Base-by-base conservation (phyloP, 2,113 vertebrate species). In the Carlito syrichta region DNA sequence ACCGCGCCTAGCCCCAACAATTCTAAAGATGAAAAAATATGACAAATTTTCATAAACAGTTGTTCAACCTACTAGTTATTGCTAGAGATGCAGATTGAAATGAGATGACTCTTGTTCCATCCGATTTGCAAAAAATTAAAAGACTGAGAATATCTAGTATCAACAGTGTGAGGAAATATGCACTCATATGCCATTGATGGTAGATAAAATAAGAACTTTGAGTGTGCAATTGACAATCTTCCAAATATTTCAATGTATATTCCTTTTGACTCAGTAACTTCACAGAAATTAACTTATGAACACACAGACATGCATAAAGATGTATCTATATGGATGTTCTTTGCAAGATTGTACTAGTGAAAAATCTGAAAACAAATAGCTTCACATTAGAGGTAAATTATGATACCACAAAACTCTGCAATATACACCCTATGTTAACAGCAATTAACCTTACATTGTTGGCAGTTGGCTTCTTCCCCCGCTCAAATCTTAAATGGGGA, bases 1-100 rank as follows among this genome's bases (percentile, higher is more conserved):
- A 66, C 14, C 14, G 6, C 3, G 3, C 63, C 63, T 32, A 35
- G 35, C 63, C 63, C 35, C 76, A 38, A 32, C 2, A 86, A 58
- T 96, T 82, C 35, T 68, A 93, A 85, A 93, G 32, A 90, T 79
- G 30, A 96, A 90, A 79, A 92, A 66, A 81, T 38, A 32, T 63
- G n/a, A 81, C 79, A 17, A 73, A 54, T 54, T 73, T 45, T 86
- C n/a, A 62, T 50, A 76, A 69, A 79, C 43, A 91, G 11, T 30
- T 91, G 25, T 86, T 71, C 2, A 86, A 54, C 52, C n/a, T 93
- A 86, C 45, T 71, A 93, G 73, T 84, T 79, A 77, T 56, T 77
- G 54, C 22, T 78, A 32, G 30, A 93, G 93, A 50, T 63, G 11
- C 12, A 48, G 19, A 73, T 79, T 85, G 73, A 79, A 85, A 79